phyloP scores from a whole-genome alignment of 2,113 vertebrate species.

The Ophiodon elongatus region DNA sequence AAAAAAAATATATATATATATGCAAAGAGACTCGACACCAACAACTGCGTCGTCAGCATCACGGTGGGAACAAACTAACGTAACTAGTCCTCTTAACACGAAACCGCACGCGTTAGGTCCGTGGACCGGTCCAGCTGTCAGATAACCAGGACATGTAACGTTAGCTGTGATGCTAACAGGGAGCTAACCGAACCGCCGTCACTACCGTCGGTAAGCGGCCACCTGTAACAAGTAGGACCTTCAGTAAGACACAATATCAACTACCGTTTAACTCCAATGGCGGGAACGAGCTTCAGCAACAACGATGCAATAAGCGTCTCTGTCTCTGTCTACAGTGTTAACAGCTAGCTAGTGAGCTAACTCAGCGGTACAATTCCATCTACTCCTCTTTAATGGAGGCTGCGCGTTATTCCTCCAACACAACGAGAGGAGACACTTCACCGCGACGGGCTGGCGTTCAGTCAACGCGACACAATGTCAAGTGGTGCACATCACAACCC shows the following conservation, averaged over 20 bases:
- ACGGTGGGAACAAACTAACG: neutral
- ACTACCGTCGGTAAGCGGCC: neutral
- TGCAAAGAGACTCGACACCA: neutral
- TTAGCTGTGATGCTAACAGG: conserved; percentile 65
- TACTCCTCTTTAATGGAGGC: neutral
- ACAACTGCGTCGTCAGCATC: neutral
- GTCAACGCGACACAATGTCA: neutral
- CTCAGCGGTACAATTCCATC: neutral
- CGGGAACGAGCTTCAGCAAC: neutral
- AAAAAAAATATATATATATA: neutral
- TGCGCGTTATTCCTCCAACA: neutral
- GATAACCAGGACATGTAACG: neutral
- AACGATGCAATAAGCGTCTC: neutral
- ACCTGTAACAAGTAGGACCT: conserved; percentile 3
- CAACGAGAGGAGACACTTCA: neutral
- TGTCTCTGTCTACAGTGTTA: neutral
- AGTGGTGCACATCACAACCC: neutral
- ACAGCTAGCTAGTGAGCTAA: neutral
- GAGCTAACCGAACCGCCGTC: neutral
- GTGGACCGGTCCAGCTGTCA: neutral
- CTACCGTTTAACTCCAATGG: neutral
- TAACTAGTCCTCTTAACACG: neutral
- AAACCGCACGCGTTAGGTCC: neutral
- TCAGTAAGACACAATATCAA: neutral
- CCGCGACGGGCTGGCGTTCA: rapidly evolving